Conservation (phyloP, 2,797 vertebrate species). For the Rhabdophis nuchalis region DNA sequence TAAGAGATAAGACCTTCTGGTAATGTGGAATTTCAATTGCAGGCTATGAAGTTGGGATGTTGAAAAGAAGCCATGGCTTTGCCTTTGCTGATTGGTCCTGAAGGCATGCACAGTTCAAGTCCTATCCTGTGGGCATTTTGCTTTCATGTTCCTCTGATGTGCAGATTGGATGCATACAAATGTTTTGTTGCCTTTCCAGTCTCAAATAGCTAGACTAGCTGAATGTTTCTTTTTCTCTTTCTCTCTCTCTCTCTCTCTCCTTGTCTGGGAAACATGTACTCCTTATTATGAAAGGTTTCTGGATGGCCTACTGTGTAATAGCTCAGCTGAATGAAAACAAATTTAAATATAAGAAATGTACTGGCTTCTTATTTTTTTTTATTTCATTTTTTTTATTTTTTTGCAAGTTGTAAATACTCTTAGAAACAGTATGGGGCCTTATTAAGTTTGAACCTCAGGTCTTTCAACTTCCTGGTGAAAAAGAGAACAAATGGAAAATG, state of each 20-base stretch:
- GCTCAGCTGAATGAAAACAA: constrained; percentile 77
- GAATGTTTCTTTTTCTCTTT: constrained; percentile 66
- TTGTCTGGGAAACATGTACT: constrained; percentile 71
- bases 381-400: constrained; percentile 61
- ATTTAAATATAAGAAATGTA: constrained; percentile 76
- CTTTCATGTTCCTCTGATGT: constrained; percentile 19
- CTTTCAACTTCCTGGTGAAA: constrained; percentile 74
- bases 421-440: constrained; percentile 74
- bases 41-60: constrained; percentile 22
- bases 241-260: constrained; percentile 10
- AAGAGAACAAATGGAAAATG: constrained; percentile 85
- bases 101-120: not conserved
- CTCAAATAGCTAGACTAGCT: constrained; percentile 66
- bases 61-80: constrained; percentile 40
- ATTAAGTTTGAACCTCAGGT: constrained; percentile 79
- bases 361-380: constrained; percentile 59
- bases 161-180: constrained; percentile 53
- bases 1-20: not conserved
- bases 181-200: constrained; percentile 65
- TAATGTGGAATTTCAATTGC: not conserved
- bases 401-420: constrained; percentile 73
- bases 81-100: constrained; percentile 45
- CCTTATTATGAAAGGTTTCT: constrained; percentile 70
- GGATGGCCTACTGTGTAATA: constrained; percentile 73
- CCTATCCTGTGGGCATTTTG: constrained; percentile 36